Percentiles rank a stretch among this genome's conserved stretches.
phyloP scores from a whole-genome alignment of 2,797 vertebrate genomes.

The Spinus olivaceus region DNA sequence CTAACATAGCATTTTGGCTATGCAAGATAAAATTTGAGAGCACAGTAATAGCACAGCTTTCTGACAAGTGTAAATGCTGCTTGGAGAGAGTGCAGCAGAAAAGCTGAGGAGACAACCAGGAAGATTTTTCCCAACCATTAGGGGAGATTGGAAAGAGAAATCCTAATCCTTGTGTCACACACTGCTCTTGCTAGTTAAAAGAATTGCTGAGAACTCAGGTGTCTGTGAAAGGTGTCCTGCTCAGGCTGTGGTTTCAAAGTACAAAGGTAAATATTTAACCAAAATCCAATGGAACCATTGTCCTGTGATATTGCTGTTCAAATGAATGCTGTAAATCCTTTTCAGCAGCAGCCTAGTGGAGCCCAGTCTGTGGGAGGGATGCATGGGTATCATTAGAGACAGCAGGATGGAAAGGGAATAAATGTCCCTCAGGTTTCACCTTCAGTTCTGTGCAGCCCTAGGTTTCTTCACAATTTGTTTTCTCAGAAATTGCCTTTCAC shows the following conservation, averaged over 20 bases:
- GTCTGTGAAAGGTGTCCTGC: not conserved
- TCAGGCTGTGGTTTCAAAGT: not conserved
- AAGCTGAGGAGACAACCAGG: not conserved
- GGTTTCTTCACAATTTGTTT: not conserved
- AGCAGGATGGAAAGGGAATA: not conserved
- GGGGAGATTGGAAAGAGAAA: not conserved
- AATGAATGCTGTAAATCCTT: not conserved
- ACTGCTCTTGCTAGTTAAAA: not conserved
- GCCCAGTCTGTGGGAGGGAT: not conserved
- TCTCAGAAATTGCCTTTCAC: not conserved
- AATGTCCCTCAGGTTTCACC: not conserved
- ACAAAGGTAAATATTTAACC: slow-evolving; percentile 6
- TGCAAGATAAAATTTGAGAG: slow-evolving; percentile 67
- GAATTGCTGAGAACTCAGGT: not conserved
- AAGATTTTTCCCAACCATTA: not conserved
- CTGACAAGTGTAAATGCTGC: slow-evolving; percentile 35
- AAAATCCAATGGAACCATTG: not conserved
- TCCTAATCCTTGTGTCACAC: slow-evolving; percentile 3
- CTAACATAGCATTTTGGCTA: slow-evolving; percentile 59
- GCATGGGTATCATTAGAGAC: not conserved
- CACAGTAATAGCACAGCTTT: slow-evolving; percentile 8
- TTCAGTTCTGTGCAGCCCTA: not conserved
- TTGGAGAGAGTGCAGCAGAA: slow-evolving; percentile 4
- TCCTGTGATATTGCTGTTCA: not conserved
- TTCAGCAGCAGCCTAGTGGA: not conserved